These are phyloP conservation scores for Ennomos quercinarius DNA, from an alignment of 2,888 invertebrate species.

Conservation along the genomic window DNA sequence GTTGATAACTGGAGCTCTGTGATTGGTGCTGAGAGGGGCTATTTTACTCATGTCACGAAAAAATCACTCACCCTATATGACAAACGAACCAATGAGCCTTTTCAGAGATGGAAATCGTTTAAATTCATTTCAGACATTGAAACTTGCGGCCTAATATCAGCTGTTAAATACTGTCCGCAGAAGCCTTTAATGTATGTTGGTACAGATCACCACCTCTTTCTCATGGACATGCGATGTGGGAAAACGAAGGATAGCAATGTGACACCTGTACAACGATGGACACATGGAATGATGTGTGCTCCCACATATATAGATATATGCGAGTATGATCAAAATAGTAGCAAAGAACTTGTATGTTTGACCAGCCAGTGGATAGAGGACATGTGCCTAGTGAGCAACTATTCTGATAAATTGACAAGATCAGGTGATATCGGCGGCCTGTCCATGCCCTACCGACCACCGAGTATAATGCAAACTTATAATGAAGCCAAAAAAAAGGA, in stretches of 20 bases:
- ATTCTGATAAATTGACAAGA: constrained; percentile 54
- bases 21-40: constrained; percentile 61
- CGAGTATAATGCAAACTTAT: constrained; percentile 62
- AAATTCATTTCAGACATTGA: constrained; percentile 59
- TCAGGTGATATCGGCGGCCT: constrained; percentile 53
- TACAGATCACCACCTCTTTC: constrained; percentile 70
- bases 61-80: constrained; percentile 70
- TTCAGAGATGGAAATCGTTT: constrained; percentile 57
- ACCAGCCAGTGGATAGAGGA: constrained; percentile 79
- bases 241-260: constrained; percentile 50
- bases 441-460: constrained; percentile 69
- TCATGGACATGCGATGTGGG: constrained; percentile 66
- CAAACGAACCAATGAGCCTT: constrained; percentile 62
- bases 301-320: constrained; percentile 74
- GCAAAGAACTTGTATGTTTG: constrained; percentile 67
- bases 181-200: constrained; percentile 64
- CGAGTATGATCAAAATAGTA: constrained; percentile 56
- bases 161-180: constrained; percentile 59
- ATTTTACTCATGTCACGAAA: constrained; percentile 63
- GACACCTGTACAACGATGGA: constrained; percentile 81
- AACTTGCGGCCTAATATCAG: constrained; percentile 64
- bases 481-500: constrained; percentile 60
- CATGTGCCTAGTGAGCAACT: constrained; percentile 68
- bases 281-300: constrained; percentile 81
- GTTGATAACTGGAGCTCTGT: constrained; percentile 75